Base-by-base conservation (phyloP, 64 coral and sea anemone species). In the Actinia tenebrosa region DNA sequence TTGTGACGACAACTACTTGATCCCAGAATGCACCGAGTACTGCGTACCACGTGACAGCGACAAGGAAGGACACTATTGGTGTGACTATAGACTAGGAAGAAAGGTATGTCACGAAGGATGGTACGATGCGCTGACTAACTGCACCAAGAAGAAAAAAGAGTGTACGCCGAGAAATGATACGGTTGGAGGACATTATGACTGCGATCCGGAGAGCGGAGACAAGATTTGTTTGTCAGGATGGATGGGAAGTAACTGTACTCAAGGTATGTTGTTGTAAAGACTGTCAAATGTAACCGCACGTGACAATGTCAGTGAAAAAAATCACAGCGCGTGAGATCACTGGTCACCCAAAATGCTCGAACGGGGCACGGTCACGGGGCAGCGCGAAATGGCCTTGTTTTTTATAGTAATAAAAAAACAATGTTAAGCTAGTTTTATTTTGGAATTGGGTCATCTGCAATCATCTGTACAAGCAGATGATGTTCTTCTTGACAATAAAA, bases 21-120 rank as follows among this genome's bases (percentile, higher is more conserved):
- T 94, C 42, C 95, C 95, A 69, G 86, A 94, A 82, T 98, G 95
- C 87, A 77, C 46, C 25, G 71, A 79, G 1, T 79, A 86, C 44
- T 98, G 95, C 56, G 45, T 89, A 69, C 53, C 95, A 84, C 92
- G 89, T 89, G 89, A 98, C 37, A 72, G 78, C 17, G 89, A 92
- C 23, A 44, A 56, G 20, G 77, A 77, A 43, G 93, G 93, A 30
- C 93, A 95, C 56, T 95, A 95, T 53, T 26, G 55, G 1, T 95
- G 93, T 82, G 86, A 95, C 77, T 89, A 84, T 45, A 63, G 60
- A 14, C 27, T 13, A 19, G 89, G 93, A 53, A 54, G 56, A 0
- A 95, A 91, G 56, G 50, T 82, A 3, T 95, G 93, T 83, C 45
- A 59, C 23, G 86, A 91, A 50, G 86, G 89, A 4, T 95, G 93